These are phyloP conservation scores for Hirtodrosophila cameraria DNA, from an alignment of 2,888 invertebrate genomes.

Conservation along the genomic window DNA sequence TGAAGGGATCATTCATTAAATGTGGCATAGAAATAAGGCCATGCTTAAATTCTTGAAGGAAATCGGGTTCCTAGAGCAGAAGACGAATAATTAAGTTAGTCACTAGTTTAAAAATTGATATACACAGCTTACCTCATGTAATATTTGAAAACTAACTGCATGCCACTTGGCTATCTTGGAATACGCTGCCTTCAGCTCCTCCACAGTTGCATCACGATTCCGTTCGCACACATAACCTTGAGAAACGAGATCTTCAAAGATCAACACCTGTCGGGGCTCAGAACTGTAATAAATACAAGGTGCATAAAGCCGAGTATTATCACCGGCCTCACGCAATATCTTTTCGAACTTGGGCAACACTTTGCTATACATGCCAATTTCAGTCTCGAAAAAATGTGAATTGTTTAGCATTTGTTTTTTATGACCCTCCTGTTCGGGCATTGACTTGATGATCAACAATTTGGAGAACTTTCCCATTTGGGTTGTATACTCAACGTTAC, in stretches of 20 bases:
- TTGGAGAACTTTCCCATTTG: conserved; percentile 17
- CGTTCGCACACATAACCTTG: conserved; percentile 54
- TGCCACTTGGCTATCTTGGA: conserved; percentile 84
- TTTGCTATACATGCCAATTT: conserved; percentile 72
- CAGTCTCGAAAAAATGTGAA: conserved; percentile 50
- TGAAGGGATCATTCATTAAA: conserved; percentile 27
- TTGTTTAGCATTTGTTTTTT: conserved; percentile 44
- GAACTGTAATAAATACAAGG: conserved; percentile 60
- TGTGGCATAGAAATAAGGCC: conserved; percentile 65
- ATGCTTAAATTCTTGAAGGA: conserved; percentile 71
- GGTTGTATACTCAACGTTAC: conserved; percentile 18
- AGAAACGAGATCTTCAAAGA: conserved; percentile 73
- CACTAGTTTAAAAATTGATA: background rate
- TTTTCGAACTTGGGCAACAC: conserved; percentile 68
- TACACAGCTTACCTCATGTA: conserved; percentile 9
- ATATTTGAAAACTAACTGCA: conserved; percentile 64
- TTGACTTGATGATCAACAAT: conserved; percentile 50
- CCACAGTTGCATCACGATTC: conserved; percentile 73
- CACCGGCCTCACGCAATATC: conserved; percentile 47
- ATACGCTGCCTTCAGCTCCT: conserved; percentile 81
- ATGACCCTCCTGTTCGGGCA: conserved; percentile 52
- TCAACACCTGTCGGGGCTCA: conserved; percentile 49
- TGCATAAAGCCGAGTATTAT: conserved; percentile 48
- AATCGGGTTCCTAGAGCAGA: conserved; percentile 22
- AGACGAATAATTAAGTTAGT: background rate